phyloP scores from a whole-genome alignment of 2,888 invertebrate species.

The Lasioglossum lativentre region DNA sequence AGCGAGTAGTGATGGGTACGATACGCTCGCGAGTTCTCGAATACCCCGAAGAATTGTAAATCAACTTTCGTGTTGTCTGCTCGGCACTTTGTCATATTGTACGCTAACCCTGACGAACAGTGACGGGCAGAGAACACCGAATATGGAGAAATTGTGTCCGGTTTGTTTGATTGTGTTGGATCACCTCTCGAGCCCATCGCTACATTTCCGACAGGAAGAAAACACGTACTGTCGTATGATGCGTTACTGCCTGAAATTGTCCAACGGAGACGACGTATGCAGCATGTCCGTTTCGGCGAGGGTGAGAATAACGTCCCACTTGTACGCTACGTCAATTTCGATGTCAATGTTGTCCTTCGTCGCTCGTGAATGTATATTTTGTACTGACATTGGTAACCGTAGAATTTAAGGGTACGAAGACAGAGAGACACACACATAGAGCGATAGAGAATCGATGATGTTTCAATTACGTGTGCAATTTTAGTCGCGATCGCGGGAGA shows the following conservation, averaged over 20 bases:
- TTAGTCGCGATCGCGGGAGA: constrained; percentile 10
- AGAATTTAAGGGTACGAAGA: constrained; percentile 56
- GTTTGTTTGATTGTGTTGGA: neutral
- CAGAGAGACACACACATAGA: constrained; percentile 17
- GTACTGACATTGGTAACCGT: constrained; percentile 74
- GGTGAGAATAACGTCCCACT: constrained; percentile 71
- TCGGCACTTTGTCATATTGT: neutral
- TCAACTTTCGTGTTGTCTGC: neutral
- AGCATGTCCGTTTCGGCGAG: constrained; percentile 49
- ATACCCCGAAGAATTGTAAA: neutral
- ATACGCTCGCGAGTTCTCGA: neutral
- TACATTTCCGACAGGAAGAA: constrained; percentile 18
- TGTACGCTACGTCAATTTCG: constrained; percentile 78
- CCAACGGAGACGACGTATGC: constrained; percentile 41
- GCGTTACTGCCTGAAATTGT: constrained; percentile 62
- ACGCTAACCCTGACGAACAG: neutral
- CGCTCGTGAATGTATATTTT: constrained; percentile 77
- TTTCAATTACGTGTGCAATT: constrained; percentile 26
- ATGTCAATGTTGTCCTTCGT: constrained; percentile 79
- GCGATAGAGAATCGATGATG: constrained; percentile 22
- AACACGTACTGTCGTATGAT: constrained; percentile 37
- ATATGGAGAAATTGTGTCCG: neutral
- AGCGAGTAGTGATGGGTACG: constrained; percentile 4
- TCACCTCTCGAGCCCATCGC: neutral
- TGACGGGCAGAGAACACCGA: neutral